Evolutionary conservation across 2,113 vertebrate genomes (phyloP).

Genomic region (Rhinichthys klamathensis): DNA sequence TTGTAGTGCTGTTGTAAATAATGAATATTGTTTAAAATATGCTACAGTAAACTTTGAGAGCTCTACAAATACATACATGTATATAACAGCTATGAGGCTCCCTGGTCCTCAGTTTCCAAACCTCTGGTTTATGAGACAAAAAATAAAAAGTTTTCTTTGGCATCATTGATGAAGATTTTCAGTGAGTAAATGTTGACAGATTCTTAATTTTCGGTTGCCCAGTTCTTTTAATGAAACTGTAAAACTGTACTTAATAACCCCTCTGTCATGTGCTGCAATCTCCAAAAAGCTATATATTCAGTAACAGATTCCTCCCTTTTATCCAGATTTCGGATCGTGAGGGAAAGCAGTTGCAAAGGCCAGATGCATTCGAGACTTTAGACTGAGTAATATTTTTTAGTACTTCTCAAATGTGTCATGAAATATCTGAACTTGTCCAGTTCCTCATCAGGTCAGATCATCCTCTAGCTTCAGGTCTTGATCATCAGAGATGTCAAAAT

Average conservation of each 20-base stretch:
- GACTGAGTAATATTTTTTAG: neutral
- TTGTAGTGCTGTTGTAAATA: neutral
- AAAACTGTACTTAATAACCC: neutral
- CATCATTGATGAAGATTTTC: neutral
- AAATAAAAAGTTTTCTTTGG: neutral
- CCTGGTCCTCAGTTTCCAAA: neutral
- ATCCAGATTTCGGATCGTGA: neutral
- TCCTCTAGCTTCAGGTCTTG: neutral
- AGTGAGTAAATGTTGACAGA: neutral
- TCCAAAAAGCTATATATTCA: slow-evolving; percentile 5
- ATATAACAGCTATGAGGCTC: neutral
- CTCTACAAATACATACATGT: neutral
- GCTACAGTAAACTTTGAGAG: neutral
- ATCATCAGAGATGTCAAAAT: neutral
- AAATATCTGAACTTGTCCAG: neutral
- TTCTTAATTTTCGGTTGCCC: neutral
- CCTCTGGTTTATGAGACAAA: neutral
- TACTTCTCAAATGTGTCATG: neutral
- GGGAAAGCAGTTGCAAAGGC: neutral
- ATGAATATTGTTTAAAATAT: neutral
- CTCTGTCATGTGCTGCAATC: neutral
- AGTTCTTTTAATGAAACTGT: slow-evolving; percentile 1
- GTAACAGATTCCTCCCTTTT: neutral
- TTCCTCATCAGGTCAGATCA: neutral
- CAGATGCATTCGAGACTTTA: neutral